A percentile compares a stretch with the other conserved stretches of the same genome.
phyloP scores from a whole-genome alignment of 2,888 invertebrate species.

The Drosophila affinis region DNA sequence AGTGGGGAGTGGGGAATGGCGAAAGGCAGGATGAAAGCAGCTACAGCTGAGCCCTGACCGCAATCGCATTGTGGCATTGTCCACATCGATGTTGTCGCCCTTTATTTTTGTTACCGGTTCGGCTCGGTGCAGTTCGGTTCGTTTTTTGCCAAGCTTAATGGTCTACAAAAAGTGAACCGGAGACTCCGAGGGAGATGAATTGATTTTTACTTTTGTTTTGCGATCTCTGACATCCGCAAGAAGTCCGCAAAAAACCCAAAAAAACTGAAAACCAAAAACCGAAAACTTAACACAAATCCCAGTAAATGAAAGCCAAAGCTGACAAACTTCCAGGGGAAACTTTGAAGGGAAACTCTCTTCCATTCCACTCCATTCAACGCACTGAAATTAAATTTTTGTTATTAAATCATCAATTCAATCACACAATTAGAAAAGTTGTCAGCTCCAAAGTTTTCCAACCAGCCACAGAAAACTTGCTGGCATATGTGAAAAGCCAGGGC shows the following conservation, averaged over 20 bases:
- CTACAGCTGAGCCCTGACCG: constrained; percentile 58
- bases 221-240: constrained; percentile 45
- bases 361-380: constrained; percentile 28
- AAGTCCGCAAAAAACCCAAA: constrained; percentile 9
- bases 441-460: constrained; percentile 57
- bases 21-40: neutral
- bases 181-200: constrained; percentile 4
- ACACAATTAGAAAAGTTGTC: constrained; percentile 82
- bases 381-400: constrained; percentile 81
- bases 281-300: constrained; percentile 62
- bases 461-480: constrained; percentile 58
- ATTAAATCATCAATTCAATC: constrained; percentile 83
- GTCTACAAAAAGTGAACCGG: constrained; percentile 26
- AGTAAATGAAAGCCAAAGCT: constrained; percentile 69
- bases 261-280: constrained; percentile 8
- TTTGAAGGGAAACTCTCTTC: constrained; percentile 32
- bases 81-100: constrained; percentile 78
- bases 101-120: constrained; percentile 66
- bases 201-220: constrained; percentile 52
- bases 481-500: constrained; percentile 59
- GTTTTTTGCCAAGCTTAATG: constrained; percentile 63
- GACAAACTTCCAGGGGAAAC: constrained; percentile 52
- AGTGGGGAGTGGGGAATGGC: too few relatives aligned
- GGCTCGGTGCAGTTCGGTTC: constrained; percentile 28
- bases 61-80: constrained; percentile 81